Evolutionary conservation across 2,797 vertebrate species (phyloP).

Genomic region (Okamejei kenojei): DNA sequence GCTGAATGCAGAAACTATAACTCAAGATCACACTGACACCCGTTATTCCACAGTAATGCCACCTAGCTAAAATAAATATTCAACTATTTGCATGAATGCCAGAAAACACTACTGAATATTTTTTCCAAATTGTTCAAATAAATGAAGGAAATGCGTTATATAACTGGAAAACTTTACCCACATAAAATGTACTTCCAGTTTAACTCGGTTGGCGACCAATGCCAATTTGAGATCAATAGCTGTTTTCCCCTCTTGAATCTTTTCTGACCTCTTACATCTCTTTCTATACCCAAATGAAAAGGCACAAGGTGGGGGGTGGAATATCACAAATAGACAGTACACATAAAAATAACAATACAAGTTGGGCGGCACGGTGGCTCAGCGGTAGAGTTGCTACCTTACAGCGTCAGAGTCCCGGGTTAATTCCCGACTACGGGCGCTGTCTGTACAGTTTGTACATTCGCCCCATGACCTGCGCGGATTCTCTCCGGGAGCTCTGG

Average conservation of each 20-base stretch:
- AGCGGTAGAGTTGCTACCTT: no score
- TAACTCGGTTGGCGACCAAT: background rate
- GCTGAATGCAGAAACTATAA: constrained; percentile 12
- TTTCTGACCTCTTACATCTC: background rate
- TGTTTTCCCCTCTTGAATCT: background rate
- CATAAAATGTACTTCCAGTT: background rate
- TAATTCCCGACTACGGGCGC: no score
- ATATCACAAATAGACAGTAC: background rate
- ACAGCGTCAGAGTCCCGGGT: no score
- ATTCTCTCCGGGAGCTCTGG: no score
- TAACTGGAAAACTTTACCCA: background rate
- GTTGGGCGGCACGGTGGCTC: background rate
- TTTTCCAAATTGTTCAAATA: background rate
- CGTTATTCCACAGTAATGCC: background rate
- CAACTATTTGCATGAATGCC: background rate
- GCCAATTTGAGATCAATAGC: background rate
- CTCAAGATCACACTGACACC: constrained; percentile 1
- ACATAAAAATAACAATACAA: background rate
- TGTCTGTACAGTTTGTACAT: no score
- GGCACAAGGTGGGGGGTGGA: background rate
- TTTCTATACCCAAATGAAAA: background rate
- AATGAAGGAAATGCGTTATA: background rate
- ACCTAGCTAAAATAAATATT: background rate
- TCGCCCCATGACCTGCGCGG: no score
- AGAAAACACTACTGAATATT: background rate